phyloP scores from a whole-genome alignment of 2,113 vertebrate genomes.

The Phaethon lepturus region DNA sequence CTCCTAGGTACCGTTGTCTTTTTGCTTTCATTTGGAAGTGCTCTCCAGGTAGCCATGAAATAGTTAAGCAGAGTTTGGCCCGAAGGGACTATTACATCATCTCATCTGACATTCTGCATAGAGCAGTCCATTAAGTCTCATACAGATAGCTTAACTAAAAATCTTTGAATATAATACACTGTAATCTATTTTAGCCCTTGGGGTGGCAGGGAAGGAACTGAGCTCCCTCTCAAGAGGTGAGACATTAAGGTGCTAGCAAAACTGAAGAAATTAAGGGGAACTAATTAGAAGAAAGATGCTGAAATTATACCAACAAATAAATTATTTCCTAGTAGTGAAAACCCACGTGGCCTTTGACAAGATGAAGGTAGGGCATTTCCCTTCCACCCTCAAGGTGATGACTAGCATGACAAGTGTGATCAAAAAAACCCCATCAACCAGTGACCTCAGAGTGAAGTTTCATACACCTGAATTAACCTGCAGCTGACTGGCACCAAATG shows the following conservation, averaged over 20 bases:
- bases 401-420: background rate
- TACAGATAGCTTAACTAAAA: background rate
- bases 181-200: background rate
- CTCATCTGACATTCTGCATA: background rate
- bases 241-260: background rate
- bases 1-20: background rate
- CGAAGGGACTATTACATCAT: background rate
- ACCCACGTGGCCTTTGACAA: background rate
- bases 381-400: background rate
- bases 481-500: background rate
- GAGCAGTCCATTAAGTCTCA: background rate
- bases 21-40: background rate
- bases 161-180: background rate
- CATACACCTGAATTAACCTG: background rate
- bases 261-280: background rate
- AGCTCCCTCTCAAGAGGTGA: background rate
- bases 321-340: background rate
- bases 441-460: background rate
- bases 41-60: background rate
- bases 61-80: background rate
- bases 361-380: background rate
- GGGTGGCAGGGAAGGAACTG: background rate
- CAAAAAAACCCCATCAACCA: background rate
- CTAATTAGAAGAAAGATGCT: background rate
- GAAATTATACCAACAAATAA: background rate